Evolutionary conservation across 2,888 invertebrate species (phyloP), one percentile per base, ranked within the genome.

Genomic region (Tribolium freemani): DNA sequence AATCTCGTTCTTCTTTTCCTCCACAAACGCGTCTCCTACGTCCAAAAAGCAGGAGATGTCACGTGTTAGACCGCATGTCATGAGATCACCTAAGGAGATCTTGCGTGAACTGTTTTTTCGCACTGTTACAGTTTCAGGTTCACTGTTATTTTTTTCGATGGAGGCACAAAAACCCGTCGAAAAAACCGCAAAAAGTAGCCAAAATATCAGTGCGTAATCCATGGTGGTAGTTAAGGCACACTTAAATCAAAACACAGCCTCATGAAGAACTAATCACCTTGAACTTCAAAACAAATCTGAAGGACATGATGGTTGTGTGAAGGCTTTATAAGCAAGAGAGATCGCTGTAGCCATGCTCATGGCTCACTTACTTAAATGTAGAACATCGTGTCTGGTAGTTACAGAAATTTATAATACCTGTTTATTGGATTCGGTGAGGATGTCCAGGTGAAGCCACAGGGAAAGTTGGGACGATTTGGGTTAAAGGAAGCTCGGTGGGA

Each of bases 311-410:
- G 69, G 64, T 73, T 76, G 76, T 78, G 71, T 71, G 77, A 79
- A 81, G 79, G 83, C 82, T 85, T 85, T 84, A 84, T 84, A 85
- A 78, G 80, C 78, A 81, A 84, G 84, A 83, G 84, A 85, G 85
- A 85, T 84, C 81, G 83, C 77, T 70, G 76, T 78, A 77, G 76
- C 77, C 78, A 81, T 79, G 78, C 80, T 80, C 80, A 77, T 80
- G 83, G 82, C 72, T 84, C 82, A 83, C 83, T 82, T 82, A 76
- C 72, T 76, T 76, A 81, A 83, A 84, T 84, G 84, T 84, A 78
- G 84, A 83, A 84, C 84, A 80, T 73, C 77, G 74, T 75, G 82
- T 83, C 81, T 82, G 74, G 73, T 75, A 44, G 13, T 53, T 26
- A 44, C 63, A 31, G 50, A 63, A 63, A 61, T 61, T 60, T 50